phyloP scores from a whole-genome alignment of 2,113 vertebrate species.

The Myotis yumanensis region DNA sequence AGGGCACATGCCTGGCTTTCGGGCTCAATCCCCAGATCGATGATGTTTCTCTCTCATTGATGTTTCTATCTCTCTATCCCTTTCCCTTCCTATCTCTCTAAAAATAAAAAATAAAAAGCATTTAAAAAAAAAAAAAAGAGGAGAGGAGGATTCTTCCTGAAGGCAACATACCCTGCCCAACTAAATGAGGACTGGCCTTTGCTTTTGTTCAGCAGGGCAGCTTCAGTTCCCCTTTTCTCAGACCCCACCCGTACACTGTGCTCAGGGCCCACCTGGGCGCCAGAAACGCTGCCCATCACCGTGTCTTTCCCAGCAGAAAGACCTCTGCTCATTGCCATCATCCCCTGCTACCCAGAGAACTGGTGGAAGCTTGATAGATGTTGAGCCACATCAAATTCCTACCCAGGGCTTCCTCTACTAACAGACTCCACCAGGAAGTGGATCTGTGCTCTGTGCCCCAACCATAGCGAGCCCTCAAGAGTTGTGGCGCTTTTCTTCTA shows the following conservation, averaged over 20 bases:
- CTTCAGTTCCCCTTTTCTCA: neutral
- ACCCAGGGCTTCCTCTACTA: neutral
- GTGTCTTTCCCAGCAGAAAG: neutral
- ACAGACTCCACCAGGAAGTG: neutral
- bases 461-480: neutral
- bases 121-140: too few relatives aligned
- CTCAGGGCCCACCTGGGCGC: neutral
- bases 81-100: too few relatives aligned
- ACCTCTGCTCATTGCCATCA: neutral
- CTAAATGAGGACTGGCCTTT: neutral
- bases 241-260: neutral
- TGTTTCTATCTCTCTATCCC: too few relatives aligned
- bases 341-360: neutral
- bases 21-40: too few relatives aligned
- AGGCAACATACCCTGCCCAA: neutral
- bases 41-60: too few relatives aligned
- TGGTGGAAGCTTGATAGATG: neutral
- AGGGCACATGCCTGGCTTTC: too few relatives aligned
- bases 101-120: too few relatives aligned
- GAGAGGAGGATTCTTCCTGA: neutral
- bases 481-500: neutral
- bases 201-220: neutral
- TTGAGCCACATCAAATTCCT: neutral
- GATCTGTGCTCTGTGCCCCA: neutral
- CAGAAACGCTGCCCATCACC: neutral